A percentile compares a stretch with the other conserved stretches of the same genome.
These are phyloP conservation scores for Rotaria sp. DNA, from an alignment of 2,888 invertebrate genomes.

Conservation along the genomic window DNA sequence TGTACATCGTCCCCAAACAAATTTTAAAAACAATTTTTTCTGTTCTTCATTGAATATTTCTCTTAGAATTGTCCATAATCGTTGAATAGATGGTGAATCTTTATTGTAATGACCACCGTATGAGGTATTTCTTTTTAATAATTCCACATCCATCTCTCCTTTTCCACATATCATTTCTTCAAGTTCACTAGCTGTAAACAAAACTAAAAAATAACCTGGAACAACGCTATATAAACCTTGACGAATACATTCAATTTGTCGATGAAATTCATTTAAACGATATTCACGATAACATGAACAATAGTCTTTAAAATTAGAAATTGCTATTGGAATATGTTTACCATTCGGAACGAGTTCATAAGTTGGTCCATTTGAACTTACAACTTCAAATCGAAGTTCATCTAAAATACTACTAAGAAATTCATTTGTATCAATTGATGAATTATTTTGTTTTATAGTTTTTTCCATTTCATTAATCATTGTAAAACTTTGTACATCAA, in stretches of 20 bases:
- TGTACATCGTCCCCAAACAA: constrained; percentile 12
- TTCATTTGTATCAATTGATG: background rate
- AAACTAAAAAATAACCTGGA: background rate
- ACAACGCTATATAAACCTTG: constrained; percentile 1
- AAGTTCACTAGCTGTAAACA: background rate
- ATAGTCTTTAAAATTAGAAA: background rate
- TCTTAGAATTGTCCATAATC: background rate
- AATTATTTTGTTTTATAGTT: background rate
- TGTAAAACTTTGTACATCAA: constrained; percentile 1
- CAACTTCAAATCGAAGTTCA: background rate
- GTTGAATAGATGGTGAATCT: background rate
- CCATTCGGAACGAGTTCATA: background rate
- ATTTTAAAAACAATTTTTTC: background rate
- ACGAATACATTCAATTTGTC: constrained; percentile 7
- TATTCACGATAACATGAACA: background rate
- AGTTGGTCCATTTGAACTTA: background rate
- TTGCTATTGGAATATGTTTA: background rate
- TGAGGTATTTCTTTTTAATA: background rate
- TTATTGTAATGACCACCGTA: background rate
- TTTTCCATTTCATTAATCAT: constrained; percentile 16
- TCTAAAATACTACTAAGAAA: background rate
- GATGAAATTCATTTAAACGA: background rate
- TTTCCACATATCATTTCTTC: background rate
- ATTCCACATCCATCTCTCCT: background rate
- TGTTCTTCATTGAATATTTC: background rate